phyloP scores from a whole-genome alignment of 2,113 vertebrate species.

The Delphinus delphis region DNA sequence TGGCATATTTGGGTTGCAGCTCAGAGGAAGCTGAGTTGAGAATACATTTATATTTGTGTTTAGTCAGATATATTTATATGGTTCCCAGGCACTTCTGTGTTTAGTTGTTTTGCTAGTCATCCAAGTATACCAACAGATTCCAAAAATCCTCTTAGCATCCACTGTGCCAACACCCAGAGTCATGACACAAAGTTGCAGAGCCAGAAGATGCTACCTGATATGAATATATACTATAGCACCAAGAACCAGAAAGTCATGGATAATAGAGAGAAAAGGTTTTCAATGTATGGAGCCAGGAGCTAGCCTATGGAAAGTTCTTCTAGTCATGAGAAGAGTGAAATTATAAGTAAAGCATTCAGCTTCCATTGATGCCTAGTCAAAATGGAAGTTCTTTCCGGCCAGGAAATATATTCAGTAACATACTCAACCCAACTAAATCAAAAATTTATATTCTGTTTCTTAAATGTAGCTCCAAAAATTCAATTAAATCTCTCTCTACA shows the following conservation, averaged over 20 bases:
- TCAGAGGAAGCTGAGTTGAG: not conserved
- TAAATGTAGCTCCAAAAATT: not conserved
- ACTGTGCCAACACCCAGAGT: not conserved
- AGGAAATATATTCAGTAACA: not conserved
- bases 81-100: not conserved
- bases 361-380: not conserved
- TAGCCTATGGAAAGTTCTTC: slow-evolving; percentile 10
- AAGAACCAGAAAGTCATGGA: not conserved
- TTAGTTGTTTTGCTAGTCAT: slow-evolving; percentile 9
- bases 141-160: not conserved
- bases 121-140: not conserved
- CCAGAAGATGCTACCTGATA: not conserved
- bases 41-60: slow-evolving; percentile 30
- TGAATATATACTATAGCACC: not conserved
- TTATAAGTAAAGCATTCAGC: not conserved
- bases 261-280: not conserved
- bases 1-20: not conserved
- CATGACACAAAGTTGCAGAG: not conserved
- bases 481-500: not conserved
- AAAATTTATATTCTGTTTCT: not conserved
- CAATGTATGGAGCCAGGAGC: not conserved
- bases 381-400: slow-evolving; percentile 7
- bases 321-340: not conserved
- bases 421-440: not conserved
- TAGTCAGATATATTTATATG: not conserved